Conservation (phyloP, 2,797 vertebrate genomes). For the Pantherophis vulpinus region DNA sequence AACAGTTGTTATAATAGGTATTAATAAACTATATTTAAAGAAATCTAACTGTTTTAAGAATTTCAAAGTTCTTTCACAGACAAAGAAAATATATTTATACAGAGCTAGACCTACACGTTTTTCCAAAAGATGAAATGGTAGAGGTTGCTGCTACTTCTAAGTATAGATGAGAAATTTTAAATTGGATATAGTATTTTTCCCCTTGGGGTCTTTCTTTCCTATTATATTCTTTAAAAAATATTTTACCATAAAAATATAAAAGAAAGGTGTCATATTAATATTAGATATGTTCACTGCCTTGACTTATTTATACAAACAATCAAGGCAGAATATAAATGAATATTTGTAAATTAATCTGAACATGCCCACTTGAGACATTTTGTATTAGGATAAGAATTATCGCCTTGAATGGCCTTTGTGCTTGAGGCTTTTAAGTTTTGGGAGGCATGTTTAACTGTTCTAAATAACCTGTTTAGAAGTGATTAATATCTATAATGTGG, state of each 20-base stretch:
- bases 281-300: neutral
- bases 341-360: neutral
- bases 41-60: neutral
- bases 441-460: neutral
- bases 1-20: neutral
- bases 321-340: neutral
- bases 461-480: neutral
- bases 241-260: neutral
- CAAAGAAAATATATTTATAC: neutral
- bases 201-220: neutral
- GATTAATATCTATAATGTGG: neutral
- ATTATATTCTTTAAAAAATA: neutral
- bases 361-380: neutral
- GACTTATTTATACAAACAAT: neutral
- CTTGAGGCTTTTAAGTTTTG: neutral
- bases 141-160: neutral
- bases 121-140: neutral
- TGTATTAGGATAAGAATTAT: neutral
- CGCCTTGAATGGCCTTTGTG: neutral
- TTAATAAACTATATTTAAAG: neutral
- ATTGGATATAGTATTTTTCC: neutral
- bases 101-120: neutral
- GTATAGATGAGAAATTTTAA: neutral
- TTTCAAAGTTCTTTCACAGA: neutral
- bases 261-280: neutral